A percentile compares a stretch with the other conserved stretches of the same genome.
phyloP scores from a whole-genome alignment of 1,140 invertebrate genomes.

The Drosophila repletoides region DNA sequence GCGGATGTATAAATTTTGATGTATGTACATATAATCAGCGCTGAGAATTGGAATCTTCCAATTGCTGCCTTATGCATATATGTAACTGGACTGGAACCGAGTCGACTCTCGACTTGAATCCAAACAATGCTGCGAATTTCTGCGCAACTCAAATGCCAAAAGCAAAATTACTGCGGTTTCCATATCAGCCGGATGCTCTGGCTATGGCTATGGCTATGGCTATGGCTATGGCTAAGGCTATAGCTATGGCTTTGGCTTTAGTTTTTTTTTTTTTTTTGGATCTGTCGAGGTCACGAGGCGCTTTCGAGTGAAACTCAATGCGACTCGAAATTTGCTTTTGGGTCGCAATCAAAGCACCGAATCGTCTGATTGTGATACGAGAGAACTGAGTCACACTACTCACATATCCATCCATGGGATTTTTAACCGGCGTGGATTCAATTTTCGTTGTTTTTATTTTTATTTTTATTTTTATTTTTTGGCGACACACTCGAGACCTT shows the following conservation, averaged over 20 bases:
- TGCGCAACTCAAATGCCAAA: conserved; percentile 12
- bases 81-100: conserved; percentile 36
- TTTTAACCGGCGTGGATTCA: not conserved
- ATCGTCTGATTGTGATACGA: not conserved
- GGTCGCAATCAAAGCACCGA: conserved; percentile 7
- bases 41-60: conserved; percentile 7
- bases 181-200: conserved; percentile 32
- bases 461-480: too few species aligned
- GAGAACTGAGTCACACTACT: conserved; percentile 16
- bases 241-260: conserved; percentile 6
- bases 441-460: too few species aligned
- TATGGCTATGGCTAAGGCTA: not conserved
- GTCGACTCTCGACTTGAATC: not conserved
- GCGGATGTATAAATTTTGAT: conserved; percentile 12
- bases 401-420: not conserved
- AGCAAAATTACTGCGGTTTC: conserved; percentile 13
- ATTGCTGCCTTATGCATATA: conserved; percentile 30
- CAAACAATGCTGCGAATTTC: conserved; percentile 32
- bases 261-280: conserved; percentile 6
- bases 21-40: not conserved
- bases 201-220: not conserved
- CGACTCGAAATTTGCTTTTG: conserved; percentile 2
- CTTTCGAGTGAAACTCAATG: conserved; percentile 23
- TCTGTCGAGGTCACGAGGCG: conserved; percentile 22
- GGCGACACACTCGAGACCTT: conserved; percentile 5